These are phyloP conservation scores for Heterotilapia buettikoferi DNA, from an alignment of 2,113 vertebrate genomes.

Conservation along the genomic window DNA sequence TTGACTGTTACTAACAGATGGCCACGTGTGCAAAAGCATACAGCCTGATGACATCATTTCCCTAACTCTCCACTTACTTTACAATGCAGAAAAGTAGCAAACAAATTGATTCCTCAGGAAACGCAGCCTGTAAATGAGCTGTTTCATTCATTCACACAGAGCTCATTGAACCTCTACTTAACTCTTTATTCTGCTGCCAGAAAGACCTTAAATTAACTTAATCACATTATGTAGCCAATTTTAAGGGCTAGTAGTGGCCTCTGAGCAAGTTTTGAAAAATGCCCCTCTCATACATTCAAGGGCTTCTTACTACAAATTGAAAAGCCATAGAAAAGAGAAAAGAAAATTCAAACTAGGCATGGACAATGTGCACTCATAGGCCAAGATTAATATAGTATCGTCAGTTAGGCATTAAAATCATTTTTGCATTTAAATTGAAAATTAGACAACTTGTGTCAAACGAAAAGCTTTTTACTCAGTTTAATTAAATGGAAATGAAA, in stretches of 20 bases:
- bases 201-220: neutral
- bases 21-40: neutral
- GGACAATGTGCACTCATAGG: neutral
- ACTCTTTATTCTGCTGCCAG: conserved; percentile 7
- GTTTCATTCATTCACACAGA: conserved; percentile 15
- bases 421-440: conserved; percentile 27
- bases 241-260: neutral
- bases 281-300: neutral
- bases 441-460: neutral
- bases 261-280: neutral
- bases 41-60: neutral
- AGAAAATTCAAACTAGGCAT: neutral
- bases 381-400: neutral
- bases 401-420: neutral
- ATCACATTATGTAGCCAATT: conserved; percentile 14
- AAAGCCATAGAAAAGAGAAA: conserved; percentile 43
- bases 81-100: conserved; percentile 22
- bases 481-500: neutral
- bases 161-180: neutral
- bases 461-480: conserved; percentile 4
- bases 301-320: conserved; percentile 22
- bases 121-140: neutral
- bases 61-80: neutral
- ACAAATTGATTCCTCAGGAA: conserved; percentile 52
- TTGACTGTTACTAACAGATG: conserved; percentile 47